Conservation (phyloP, 2,888 invertebrate genomes). For the Trissolcus japonicus region DNA sequence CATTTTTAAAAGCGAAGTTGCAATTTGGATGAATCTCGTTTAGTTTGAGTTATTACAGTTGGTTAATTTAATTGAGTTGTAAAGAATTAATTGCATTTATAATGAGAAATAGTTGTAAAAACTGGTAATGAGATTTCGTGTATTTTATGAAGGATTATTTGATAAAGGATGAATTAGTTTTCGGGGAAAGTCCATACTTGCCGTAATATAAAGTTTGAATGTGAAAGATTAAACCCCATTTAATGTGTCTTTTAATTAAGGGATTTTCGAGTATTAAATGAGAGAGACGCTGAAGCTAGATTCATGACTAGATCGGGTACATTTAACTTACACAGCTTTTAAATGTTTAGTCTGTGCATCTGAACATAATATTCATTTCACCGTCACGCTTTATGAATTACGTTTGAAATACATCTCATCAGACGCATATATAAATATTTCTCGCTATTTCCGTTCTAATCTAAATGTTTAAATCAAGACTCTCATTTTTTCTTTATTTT, state of each 20-base stretch:
- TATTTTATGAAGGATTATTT: neutral
- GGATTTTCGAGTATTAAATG: slow-evolving; percentile 22
- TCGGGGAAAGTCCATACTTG: neutral
- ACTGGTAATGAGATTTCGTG: slow-evolving; percentile 4
- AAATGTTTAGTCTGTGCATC: slow-evolving; percentile 18
- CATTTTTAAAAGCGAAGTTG: no score
- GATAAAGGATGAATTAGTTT: no score
- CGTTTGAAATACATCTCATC: slow-evolving; percentile 45
- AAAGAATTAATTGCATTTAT: no score
- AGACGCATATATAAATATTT: slow-evolving; percentile 25
- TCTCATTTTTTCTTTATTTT: no score
- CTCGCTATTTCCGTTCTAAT: neutral
- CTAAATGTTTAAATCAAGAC: neutral
- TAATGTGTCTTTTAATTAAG: slow-evolving; percentile 24
- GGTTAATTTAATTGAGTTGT: no score
- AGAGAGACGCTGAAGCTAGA: neutral
- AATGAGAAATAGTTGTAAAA: neutral
- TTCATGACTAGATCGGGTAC: slow-evolving; percentile 9
- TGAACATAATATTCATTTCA: slow-evolving; percentile 32
- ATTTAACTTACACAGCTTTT: slow-evolving; percentile 39
- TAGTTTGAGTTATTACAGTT: no score
- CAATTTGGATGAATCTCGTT: neutral
- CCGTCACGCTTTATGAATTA: slow-evolving; percentile 54
- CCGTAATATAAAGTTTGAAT: slow-evolving; percentile 2
- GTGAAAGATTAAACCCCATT: slow-evolving; percentile 20